Evolutionary conservation across 2,113 vertebrate species (phyloP).

Genomic region (Chaetodon trifascialis): DNA sequence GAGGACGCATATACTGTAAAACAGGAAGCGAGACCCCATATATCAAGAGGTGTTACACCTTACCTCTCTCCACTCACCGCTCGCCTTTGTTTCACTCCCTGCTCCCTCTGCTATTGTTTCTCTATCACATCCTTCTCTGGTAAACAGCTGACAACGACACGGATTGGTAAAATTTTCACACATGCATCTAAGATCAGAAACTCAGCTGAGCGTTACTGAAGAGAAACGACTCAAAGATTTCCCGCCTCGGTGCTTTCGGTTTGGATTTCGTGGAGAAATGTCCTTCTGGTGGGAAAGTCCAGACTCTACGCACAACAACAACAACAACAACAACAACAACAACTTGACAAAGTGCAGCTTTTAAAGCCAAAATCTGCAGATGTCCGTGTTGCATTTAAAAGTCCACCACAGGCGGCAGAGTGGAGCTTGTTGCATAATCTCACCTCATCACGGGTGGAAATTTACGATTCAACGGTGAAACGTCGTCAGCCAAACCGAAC

Average conservation of each 20-base stretch:
- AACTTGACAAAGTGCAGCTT: neutral
- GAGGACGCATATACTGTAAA: slow-evolving; percentile 44
- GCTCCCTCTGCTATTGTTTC: slow-evolving; percentile 40
- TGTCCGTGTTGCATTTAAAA: neutral
- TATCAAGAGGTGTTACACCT: slow-evolving; percentile 36
- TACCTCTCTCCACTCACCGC: slow-evolving; percentile 12
- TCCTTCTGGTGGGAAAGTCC: neutral
- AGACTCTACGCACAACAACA: neutral
- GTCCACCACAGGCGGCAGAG: neutral
- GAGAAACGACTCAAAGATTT: neutral
- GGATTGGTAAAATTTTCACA: neutral
- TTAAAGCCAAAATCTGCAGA: neutral
- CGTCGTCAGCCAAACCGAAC: too few species aligned
- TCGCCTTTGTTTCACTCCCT: slow-evolving; percentile 33
- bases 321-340: neutral
- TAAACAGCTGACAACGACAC: neutral
- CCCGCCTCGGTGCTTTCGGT: too few species aligned
- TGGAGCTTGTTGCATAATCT: neutral
- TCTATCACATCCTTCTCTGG: neutral
- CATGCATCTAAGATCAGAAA: neutral
- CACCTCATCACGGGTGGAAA: neutral
- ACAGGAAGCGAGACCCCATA: slow-evolving; percentile 55
- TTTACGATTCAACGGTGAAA: too few species aligned
- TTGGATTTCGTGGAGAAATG: neutral
- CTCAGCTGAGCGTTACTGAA: neutral